These are phyloP conservation scores for Anas platyrhynchos DNA, from an alignment of 2,113 vertebrate genomes.

Conservation along the genomic window DNA sequence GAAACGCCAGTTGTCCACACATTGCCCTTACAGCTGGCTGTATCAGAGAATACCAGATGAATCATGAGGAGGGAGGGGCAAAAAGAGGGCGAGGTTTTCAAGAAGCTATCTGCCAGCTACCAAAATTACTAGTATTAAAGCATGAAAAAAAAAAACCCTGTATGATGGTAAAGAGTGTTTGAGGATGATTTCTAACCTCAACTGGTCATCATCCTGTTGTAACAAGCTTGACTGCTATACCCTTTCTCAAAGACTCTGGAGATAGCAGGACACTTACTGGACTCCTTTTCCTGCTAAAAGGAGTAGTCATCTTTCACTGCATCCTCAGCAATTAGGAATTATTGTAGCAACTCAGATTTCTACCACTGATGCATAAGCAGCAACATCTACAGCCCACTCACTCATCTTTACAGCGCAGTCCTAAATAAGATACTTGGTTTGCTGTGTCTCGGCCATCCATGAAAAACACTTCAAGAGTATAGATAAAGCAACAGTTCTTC, in stretches of 20 bases:
- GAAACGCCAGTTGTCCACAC: not conserved
- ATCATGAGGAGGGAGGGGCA: not conserved
- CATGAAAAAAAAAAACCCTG: not conserved
- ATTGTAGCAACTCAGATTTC: not conserved
- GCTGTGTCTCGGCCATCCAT: not conserved
- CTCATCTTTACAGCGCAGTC: not conserved
- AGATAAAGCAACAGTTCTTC: constrained; percentile 7
- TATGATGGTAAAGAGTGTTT: not conserved
- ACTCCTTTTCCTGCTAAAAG: not conserved
- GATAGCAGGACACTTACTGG: not conserved
- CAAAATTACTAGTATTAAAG: constrained; percentile 1
- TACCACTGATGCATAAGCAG: not conserved
- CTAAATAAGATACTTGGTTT: not conserved
- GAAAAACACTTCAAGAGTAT: not conserved
- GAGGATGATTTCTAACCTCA: not conserved
- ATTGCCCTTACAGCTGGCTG: not conserved
- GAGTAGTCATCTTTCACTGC: not conserved
- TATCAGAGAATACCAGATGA: constrained; percentile 22
- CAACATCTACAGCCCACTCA: not conserved
- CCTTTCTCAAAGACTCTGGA: not conserved
- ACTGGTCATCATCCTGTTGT: not conserved
- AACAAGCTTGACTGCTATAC: not conserved
- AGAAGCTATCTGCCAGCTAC: constrained; percentile 2
- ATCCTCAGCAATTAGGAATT: not conserved
- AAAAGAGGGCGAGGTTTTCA: not conserved